phyloP scores from a whole-genome alignment of 2,888 invertebrate genomes.

The Drosophila rubida region DNA sequence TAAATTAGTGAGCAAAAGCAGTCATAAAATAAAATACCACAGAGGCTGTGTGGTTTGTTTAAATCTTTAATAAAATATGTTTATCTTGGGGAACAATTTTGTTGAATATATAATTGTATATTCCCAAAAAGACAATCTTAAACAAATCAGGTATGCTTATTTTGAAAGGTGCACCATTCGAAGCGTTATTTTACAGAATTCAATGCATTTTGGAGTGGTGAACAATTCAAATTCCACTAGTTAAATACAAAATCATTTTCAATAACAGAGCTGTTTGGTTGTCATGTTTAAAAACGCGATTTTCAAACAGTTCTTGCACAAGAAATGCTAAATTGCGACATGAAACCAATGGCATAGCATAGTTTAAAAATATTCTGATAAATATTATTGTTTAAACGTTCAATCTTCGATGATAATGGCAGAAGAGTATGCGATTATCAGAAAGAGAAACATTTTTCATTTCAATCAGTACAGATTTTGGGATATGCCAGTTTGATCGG shows the following conservation, averaged over 20 bases:
- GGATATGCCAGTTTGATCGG: constrained; percentile 43
- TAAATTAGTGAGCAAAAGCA: background rate
- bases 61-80: constrained; percentile 22
- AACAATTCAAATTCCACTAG: background rate
- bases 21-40: background rate
- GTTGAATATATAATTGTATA: constrained; percentile 28
- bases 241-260: constrained; percentile 1
- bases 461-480: constrained; percentile 68
- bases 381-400: constrained; percentile 74
- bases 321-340: constrained; percentile 60
- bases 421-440: constrained; percentile 48
- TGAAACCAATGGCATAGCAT: constrained; percentile 40
- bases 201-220: constrained; percentile 31
- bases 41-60: background rate
- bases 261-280: constrained; percentile 14
- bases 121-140: constrained; percentile 14
- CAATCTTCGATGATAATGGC: constrained; percentile 66
- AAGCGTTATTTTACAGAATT: constrained; percentile 7
- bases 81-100: constrained; percentile 8
- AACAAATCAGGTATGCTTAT: constrained; percentile 23
- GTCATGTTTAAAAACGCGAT: constrained; percentile 35
- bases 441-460: constrained; percentile 78
- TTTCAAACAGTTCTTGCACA: constrained; percentile 48
- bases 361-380: constrained; percentile 65
- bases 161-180: constrained; percentile 50